Percentiles rank a stretch among this genome's conserved stretches.
Evolutionary conservation across 2,888 invertebrate genomes (phyloP).

Genomic region (Caenorhabditis imperialis): DNA sequence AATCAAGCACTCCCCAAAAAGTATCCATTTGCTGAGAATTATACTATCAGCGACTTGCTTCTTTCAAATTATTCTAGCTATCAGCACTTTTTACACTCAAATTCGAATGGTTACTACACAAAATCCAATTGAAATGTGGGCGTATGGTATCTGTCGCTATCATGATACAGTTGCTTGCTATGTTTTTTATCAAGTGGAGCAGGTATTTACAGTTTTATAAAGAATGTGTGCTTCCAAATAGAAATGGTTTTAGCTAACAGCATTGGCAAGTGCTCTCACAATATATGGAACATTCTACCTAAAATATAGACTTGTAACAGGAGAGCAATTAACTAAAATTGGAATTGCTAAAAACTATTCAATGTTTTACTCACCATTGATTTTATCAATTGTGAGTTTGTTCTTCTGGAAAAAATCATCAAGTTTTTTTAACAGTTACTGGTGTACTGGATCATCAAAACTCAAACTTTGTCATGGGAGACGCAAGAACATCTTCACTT

Average conservation of each 20-base stretch:
- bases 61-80: constrained; percentile 22
- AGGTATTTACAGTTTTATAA: too few species aligned
- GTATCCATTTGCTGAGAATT: constrained; percentile 13
- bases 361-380: constrained; percentile 18
- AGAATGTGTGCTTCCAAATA: too few species aligned
- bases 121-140: constrained; percentile 22
- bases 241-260: constrained; percentile 8
- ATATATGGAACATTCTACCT: constrained; percentile 24
- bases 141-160: constrained; percentile 14
- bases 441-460: constrained; percentile 13
- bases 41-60: constrained; percentile 8
- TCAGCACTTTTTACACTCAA: constrained; percentile 13
- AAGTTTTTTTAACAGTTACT: constrained; percentile 6
- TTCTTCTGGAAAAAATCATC: not conserved
- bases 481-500: constrained; percentile 22
- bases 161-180: constrained; percentile 23
- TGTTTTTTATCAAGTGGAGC: constrained; percentile 15
- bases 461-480: constrained; percentile 29
- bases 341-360: constrained; percentile 10
- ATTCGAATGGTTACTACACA: constrained; percentile 5
- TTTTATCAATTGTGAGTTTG: constrained; percentile 8
- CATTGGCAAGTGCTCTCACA: constrained; percentile 14
- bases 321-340: constrained; percentile 10
- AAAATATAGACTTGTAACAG: constrained; percentile 28
- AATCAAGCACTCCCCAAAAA: constrained; percentile 26